Conservation (phyloP, 2,113 vertebrate genomes). For the Dasyornis broadbenti region DNA sequence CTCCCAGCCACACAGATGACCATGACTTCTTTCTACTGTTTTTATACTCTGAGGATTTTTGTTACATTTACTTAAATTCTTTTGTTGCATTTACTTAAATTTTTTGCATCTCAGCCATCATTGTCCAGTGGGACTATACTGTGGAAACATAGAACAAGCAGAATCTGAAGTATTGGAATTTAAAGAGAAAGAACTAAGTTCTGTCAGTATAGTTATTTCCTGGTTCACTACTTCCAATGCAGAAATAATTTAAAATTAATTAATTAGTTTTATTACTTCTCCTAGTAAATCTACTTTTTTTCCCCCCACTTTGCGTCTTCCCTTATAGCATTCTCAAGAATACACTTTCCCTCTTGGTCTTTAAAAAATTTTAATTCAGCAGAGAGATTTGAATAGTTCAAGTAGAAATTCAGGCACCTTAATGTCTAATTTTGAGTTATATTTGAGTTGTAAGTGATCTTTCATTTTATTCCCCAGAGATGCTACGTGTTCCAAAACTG, state of each 20-base stretch:
- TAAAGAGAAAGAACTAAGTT: neutral
- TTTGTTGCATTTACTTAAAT: neutral
- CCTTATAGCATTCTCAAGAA: neutral
- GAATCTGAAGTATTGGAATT: neutral
- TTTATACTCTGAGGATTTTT: neutral
- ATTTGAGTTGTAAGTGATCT: neutral
- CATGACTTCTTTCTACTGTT: neutral
- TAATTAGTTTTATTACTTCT: neutral
- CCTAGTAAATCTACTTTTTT: neutral
- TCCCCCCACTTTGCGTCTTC: neutral
- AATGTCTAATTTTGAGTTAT: neutral
- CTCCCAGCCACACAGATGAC: neutral
- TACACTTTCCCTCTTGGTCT: neutral
- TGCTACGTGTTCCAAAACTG: accelerated
- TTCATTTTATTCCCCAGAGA: neutral
- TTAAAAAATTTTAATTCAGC: neutral
- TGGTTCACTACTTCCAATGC: neutral
- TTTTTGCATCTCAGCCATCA: neutral
- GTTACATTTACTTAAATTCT: neutral
- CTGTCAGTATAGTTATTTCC: neutral
- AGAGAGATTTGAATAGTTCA: neutral
- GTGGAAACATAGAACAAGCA: neutral
- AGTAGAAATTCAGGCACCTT: neutral
- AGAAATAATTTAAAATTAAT: neutral
- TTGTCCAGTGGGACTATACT: neutral